Percentiles rank a stretch among this genome's conserved stretches.
phyloP scores from a whole-genome alignment of 2,797 vertebrate species.

The Parotocinclus haroldoi region DNA sequence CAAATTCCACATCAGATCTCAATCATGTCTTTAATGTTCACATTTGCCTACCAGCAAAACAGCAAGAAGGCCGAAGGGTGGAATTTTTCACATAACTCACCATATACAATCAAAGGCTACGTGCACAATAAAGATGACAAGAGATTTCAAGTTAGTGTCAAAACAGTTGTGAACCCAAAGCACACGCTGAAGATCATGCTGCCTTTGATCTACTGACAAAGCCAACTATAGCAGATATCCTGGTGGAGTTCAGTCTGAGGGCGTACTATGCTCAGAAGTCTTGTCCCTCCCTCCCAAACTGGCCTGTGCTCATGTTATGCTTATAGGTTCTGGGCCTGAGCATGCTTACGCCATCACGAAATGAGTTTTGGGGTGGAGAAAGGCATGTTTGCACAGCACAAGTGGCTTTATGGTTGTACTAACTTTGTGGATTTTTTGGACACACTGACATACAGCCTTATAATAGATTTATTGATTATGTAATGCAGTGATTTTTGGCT shows the following conservation, averaged over 20 bases:
- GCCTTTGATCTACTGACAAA: constrained; percentile 33
- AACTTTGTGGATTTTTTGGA: too few species aligned
- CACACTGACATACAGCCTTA: too few species aligned
- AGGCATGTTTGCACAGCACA: too few species aligned
- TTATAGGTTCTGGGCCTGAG: too few species aligned
- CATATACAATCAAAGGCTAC: constrained; percentile 30
- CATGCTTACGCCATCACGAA: too few species aligned
- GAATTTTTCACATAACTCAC: constrained; percentile 13
- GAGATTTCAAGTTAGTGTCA: constrained; percentile 34
- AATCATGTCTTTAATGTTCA: neutral
- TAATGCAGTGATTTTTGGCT: too few species aligned
- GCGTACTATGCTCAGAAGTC: too few species aligned
- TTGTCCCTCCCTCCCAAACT: too few species aligned
- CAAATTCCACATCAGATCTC: neutral
- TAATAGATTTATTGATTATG: too few species aligned
- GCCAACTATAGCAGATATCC: constrained; percentile 26
- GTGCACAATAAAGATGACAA: constrained; percentile 29
- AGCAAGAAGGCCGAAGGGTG: neutral
- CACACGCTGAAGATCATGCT: constrained; percentile 2
- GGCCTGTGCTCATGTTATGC: too few species aligned
- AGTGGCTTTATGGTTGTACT: too few species aligned
- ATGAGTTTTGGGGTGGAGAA: too few species aligned
- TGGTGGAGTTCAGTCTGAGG: neutral
- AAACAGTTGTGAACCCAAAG: constrained; percentile 33
- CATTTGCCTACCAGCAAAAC: constrained; percentile 7